Evolutionary conservation across 2,888 invertebrate species (phyloP), one percentile per base, ranked within the genome.

Genomic region (Plebejus anna): DNA sequence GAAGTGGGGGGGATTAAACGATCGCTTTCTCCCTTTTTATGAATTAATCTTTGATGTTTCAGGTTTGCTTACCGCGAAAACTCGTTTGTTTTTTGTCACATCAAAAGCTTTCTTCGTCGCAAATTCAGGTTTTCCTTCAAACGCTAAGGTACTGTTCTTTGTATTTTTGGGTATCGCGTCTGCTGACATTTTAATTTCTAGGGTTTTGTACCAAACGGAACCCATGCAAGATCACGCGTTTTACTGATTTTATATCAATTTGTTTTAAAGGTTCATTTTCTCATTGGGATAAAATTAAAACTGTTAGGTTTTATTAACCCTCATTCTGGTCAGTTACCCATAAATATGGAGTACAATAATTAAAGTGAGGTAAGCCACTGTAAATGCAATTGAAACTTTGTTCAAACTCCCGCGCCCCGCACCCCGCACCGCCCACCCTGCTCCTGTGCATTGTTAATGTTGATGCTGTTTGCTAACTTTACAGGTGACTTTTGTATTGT

Each of bases 51-150:
- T 66, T 66, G 66, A 66, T 66, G 36, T 66, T 66, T 66, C 32
- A 66, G 13, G 66, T 36, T 66, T 66, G 36, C 32, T 66, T 66
- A 66, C 66, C 66, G 66, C 66, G 66, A 66, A 66, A 66, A 66
- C 32, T 66, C 32, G 32, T 66, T 66, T 66, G 32, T 16, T 66
- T 66, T 66, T 66, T 66, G 66, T 66, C 66, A 66, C 16, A 66
- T 66, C 66, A 36, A 66, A 61, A 66, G 66, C 36, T 66, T 66
- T 36, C 9, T 3, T 11, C 61, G 61, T 28, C 28, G 7, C 6
- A 57, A 57, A 57, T 59, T 59, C 28, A 61, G 6, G 9, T 66
- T 32, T 32, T 32, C 32, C 1, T 32, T 13, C 32, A 32, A 66
- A 13, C 32, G 2, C 22, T 22, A 22, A 22, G 7, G 28, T 61